phyloP scores from a whole-genome alignment of 2,888 invertebrate genomes.

The Frankliniella intonsa region DNA sequence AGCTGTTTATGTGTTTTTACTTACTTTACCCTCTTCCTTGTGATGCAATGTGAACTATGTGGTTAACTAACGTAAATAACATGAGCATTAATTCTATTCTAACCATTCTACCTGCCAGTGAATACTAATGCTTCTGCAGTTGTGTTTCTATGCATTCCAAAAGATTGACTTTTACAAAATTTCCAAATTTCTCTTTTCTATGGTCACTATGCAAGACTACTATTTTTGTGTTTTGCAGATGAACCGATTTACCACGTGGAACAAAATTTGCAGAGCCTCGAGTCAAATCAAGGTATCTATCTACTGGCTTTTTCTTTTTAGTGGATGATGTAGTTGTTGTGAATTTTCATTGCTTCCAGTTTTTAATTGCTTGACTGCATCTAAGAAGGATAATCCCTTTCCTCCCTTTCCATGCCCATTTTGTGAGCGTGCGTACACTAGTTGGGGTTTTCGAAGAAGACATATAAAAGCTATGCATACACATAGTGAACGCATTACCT shows the following conservation, averaged over 20 bases:
- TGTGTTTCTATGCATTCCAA: neutral
- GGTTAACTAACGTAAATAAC: too few species aligned
- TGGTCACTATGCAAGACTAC: too few species aligned
- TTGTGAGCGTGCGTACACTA: conserved; percentile 59
- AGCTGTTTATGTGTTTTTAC: neutral
- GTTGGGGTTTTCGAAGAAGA: conserved; percentile 60
- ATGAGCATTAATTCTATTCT: too few species aligned
- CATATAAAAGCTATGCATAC: conserved; percentile 59
- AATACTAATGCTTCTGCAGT: too few species aligned
- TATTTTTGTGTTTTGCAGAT: neutral
- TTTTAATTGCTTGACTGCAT: neutral
- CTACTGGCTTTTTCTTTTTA: neutral
- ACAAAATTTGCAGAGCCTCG: neutral
- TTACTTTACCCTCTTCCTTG: neutral
- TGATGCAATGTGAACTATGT: neutral
- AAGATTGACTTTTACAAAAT: neutral
- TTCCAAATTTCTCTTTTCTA: too few species aligned
- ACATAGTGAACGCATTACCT: conserved; percentile 44
- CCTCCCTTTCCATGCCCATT: conserved; percentile 60
- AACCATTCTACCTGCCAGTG: too few species aligned
- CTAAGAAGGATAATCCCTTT: conserved; percentile 36
- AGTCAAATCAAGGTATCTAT: neutral
- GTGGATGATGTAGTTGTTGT: neutral
- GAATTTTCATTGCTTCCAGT: neutral
- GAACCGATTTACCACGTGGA: neutral